Evolutionary conservation across 2,888 invertebrate species (phyloP), one percentile per base, ranked within the genome.

Genomic region (Plagodis dolabraria): DNA sequence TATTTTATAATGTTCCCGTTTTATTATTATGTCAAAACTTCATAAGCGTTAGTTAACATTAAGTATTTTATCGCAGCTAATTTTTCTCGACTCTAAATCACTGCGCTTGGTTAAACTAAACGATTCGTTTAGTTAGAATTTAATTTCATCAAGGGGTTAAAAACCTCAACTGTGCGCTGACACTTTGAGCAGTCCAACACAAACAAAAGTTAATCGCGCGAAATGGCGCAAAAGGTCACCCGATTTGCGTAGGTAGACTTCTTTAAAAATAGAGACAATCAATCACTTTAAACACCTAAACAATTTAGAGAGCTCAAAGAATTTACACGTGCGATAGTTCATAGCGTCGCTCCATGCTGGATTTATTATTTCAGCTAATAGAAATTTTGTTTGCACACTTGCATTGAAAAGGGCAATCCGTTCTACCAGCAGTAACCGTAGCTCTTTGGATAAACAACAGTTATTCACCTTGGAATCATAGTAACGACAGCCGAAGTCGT

Each of bases 281-380:
- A 47, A 60, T 46, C 60, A 64, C 61, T 60, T 64, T 55, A 44
- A 68, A 52, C 60, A 52, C 49, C 46, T 63, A 64, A 69, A 65
- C 68, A 63, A 64, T 67, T 51, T 48, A 53, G 43, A 61, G 63
- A 11, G 56, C 53, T 60, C 35, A n/a, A 50, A 57, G 44, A 43
- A 57, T 66, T 54, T 54, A 57, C 64, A 57, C 55, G 60, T 58
- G 56, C 48, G 49, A 40, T 40, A 40, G 40, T 72, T 71, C 67
- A 62, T 66, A 53, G 43, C 6, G 11, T 11, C 11, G 10, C 10
- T 40, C 42, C 33, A 46, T 33, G 46, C 49, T 63, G 48, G 47
- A 52, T 63, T 59, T 72, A 63, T 72, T 72, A 50, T 59, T 71
- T 35, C 50, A 65, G 62, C 67, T 70, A 66, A 72, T 62, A 65